phyloP scores from a whole-genome alignment of 2,797 vertebrate genomes.

The Propithecus deckenii region DNA sequence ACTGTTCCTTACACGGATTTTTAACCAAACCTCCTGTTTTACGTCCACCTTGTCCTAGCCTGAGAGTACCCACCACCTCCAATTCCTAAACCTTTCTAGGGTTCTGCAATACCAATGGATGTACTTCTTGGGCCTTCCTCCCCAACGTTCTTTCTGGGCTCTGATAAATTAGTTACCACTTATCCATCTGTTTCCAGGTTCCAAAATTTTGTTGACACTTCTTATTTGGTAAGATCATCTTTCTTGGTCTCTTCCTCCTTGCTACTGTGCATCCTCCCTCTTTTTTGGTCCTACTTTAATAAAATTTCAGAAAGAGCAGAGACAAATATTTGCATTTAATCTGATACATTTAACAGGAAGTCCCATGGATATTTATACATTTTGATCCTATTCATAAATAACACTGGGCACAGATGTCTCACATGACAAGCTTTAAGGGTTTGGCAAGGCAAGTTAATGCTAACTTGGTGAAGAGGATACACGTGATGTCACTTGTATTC shows the following conservation, averaged over 20 bases:
- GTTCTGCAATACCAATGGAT: neutral
- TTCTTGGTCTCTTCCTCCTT: neutral
- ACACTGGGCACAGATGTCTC: neutral
- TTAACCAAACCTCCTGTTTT: neutral
- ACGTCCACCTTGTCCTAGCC: neutral
- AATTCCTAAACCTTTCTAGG: neutral
- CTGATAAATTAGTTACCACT: neutral
- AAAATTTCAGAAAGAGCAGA: conserved; percentile 36
- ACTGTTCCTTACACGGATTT: neutral
- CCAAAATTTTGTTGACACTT: conserved; percentile 4
- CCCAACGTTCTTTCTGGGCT: neutral
- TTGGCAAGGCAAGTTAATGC: neutral
- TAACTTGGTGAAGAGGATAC: neutral
- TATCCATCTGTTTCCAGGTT: neutral
- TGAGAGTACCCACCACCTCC: neutral
- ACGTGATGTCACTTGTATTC: neutral
- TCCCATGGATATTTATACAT: conserved; percentile 12
- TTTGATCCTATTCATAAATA: conserved; percentile 14
- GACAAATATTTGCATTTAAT: conserved; percentile 58
- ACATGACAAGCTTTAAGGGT: neutral
- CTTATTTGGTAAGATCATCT: neutral
- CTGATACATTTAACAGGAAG: conserved; percentile 42
- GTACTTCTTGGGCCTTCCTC: neutral
- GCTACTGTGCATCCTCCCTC: neutral
- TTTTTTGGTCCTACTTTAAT: neutral